Conservation (phyloP, 2,797 vertebrate genomes). For the Cottoperca gobio region DNA sequence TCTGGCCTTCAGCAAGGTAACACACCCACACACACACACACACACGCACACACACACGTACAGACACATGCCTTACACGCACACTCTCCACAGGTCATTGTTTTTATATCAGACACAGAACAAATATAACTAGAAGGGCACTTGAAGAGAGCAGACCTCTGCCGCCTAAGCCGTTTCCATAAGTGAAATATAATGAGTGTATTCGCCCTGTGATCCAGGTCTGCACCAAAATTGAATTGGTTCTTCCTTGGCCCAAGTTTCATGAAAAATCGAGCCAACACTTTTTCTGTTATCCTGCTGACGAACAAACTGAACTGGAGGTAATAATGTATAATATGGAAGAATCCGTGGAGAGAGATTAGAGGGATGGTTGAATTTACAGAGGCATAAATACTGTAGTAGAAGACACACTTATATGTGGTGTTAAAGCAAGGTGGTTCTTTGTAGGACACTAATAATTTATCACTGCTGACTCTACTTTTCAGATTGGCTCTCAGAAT, state of each 20-base stretch:
- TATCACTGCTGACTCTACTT: constrained; percentile 26
- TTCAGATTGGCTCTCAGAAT: constrained; percentile 17
- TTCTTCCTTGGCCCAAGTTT: no score
- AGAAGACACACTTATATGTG: constrained; percentile 30
- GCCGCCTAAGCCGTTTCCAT: no score
- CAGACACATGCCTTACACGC: constrained; percentile 10
- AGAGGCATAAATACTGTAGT: constrained; percentile 33
- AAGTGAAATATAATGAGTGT: no score
- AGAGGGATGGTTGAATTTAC: constrained; percentile 18
- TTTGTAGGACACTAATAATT: constrained; percentile 56
- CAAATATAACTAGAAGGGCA: background rate
- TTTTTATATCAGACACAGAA: constrained; percentile 20
- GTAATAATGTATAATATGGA: background rate
- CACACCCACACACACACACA: constrained; percentile 20
- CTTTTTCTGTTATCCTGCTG: no score
- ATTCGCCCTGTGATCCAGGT: no score
- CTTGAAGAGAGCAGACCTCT: no score
- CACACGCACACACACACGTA: constrained; percentile 15
- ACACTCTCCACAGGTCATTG: constrained; percentile 4
- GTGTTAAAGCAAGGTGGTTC: constrained; percentile 24
- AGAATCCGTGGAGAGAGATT: constrained; percentile 16
- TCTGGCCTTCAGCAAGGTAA: constrained; percentile 96
- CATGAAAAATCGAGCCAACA: no score
- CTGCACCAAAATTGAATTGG: no score
- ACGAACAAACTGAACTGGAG: no score